A percentile compares a stretch with the other conserved stretches of the same genome.
phyloP scores from a whole-genome alignment of 2,113 vertebrate genomes.

The Elachura formosa region DNA sequence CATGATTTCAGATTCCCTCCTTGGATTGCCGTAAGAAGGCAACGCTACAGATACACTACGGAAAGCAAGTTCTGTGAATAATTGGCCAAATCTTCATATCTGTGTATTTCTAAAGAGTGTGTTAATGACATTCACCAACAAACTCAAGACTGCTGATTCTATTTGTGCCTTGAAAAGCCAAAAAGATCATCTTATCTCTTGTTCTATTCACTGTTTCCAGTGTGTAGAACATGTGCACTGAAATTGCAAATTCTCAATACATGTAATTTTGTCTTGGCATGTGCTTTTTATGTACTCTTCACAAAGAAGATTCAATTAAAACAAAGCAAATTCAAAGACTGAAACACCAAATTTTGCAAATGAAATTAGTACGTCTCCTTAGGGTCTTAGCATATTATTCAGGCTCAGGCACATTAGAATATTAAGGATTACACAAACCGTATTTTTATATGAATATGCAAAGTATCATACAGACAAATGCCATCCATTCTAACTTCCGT shows the following conservation, averaged over 20 bases:
- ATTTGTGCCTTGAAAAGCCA: background rate
- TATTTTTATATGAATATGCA: background rate
- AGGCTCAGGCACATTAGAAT: background rate
- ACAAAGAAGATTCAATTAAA: background rate
- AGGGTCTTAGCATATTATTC: background rate
- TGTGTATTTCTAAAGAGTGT: background rate
- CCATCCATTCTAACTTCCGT: background rate
- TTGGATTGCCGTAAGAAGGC: background rate
- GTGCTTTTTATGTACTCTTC: background rate
- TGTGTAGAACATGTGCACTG: too few species aligned
- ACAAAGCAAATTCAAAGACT: background rate
- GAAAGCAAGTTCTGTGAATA: background rate
- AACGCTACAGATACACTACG: background rate
- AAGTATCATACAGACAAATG: background rate
- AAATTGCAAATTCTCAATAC: background rate
- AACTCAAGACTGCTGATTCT: background rate
- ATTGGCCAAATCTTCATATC: background rate
- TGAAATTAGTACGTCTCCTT: rapidly evolving
- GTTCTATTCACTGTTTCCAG: background rate
- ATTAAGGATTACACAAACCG: background rate
- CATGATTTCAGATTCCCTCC: background rate
- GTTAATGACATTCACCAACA: background rate
- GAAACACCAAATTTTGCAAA: background rate
- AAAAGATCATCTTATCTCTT: background rate
- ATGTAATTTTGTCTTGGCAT: background rate